Percentiles rank a stretch among this genome's conserved stretches.
phyloP scores from a whole-genome alignment of 2,797 vertebrate species.

The Schizopygopsis pylzovi region DNA sequence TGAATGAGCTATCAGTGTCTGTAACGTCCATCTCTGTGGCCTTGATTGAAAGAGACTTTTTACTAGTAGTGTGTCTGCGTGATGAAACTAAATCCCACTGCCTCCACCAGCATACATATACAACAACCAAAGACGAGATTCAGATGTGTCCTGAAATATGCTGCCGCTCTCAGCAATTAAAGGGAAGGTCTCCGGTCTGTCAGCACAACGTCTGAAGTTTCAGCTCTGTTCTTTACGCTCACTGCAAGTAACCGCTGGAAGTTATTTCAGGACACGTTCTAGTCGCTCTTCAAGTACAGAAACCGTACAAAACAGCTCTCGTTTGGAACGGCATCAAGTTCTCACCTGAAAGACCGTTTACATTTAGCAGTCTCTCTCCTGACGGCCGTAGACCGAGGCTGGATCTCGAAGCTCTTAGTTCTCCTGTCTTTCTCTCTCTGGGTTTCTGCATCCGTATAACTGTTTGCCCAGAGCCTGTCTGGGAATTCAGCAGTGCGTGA shows the following conservation, averaged over 20 bases:
- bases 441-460: background rate
- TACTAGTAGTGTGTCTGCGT: slow-evolving; percentile 1
- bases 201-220: slow-evolving; percentile 27
- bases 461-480: slow-evolving; percentile 23
- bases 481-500: background rate
- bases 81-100: slow-evolving; percentile 16
- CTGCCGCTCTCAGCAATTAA: slow-evolving; percentile 29
- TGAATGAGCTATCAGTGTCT: slow-evolving; percentile 25
- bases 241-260: background rate
- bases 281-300: background rate
- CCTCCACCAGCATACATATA: background rate
- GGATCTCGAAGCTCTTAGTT: background rate
- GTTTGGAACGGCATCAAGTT: background rate
- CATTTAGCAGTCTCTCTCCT: background rate
- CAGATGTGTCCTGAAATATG: slow-evolving; percentile 16
- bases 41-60: slow-evolving; percentile 23
- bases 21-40: slow-evolving; percentile 22
- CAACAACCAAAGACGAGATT: slow-evolving; percentile 8
- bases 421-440: slow-evolving; percentile 1
- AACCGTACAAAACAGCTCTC: background rate
- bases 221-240: background rate
- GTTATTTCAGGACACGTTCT: background rate
- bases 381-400: background rate
- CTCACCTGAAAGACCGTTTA: background rate
- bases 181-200: slow-evolving; percentile 30